Base-by-base conservation (phyloP, 2,888 invertebrate species). In the Harmothoe impar region DNA sequence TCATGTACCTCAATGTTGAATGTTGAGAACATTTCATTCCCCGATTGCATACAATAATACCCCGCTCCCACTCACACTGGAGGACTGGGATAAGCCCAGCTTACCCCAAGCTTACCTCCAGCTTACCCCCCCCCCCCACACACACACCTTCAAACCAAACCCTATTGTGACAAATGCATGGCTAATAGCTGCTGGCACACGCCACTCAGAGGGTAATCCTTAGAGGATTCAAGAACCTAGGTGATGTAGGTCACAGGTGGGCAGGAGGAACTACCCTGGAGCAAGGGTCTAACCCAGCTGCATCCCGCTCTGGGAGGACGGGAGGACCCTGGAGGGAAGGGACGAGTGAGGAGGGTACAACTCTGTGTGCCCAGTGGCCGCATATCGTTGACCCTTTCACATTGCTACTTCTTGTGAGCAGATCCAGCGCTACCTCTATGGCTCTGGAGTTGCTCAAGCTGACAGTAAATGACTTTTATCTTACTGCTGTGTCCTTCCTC, bases 91-190 rank as follows among this genome's bases (percentile, higher is more conserved):
- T n/a, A n/a, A n/a, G n/a, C n/a, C n/a, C n/a, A n/a, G n/a, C n/a
- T n/a, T n/a, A n/a, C n/a, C n/a, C n/a, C n/a, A n/a, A n/a, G n/a
- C n/a, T n/a, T n/a, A n/a, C n/a, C n/a, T n/a, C n/a, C n/a, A n/a
- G n/a, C n/a, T n/a, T n/a, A n/a, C n/a, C n/a, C n/a, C n/a, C n/a
- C n/a, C n/a, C n/a, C n/a, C n/a, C n/a, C n/a, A n/a, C n/a, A n/a
- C n/a, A n/a, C n/a, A n/a, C 43, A 7, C 23, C 62, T n/a, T 62
- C 23, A 12, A 62, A n/a, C 3, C 62, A n/a, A 3, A 62, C 3
- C 25, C 23, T 62, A n/a, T 62, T 62, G 62, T 62, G 62, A 62
- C 62, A 62, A 62, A 62, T 62, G 62, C 25, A 62, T n/a, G 62
- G 62, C 62, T 62, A 62, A 62, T 62, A 62, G n/a, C 23, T 62